Percentiles rank a stretch among this genome's conserved stretches.
Conservation (phyloP, 1,140 invertebrate species). For the Lepidotrigona ventralis region DNA sequence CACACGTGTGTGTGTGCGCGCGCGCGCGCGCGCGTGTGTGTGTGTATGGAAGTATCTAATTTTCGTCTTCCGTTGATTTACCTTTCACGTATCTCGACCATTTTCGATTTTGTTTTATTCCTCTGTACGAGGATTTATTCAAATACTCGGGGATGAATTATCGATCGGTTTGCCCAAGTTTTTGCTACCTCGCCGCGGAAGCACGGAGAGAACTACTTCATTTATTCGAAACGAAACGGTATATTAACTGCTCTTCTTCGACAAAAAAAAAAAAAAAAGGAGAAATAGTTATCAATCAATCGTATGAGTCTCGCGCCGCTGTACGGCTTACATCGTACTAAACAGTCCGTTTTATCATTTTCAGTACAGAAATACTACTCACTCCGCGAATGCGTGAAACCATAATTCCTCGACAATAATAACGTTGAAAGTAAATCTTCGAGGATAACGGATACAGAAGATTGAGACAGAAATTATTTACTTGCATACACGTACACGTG, state of each 20-base stretch:
- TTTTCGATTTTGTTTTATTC: not conserved
- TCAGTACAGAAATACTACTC: not conserved
- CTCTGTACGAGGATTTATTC: not conserved
- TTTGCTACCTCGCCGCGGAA: not conserved
- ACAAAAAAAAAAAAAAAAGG: too few species aligned
- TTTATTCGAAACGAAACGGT: not conserved
- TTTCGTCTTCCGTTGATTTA: conserved; percentile 6
- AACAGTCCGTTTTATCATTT: not conserved
- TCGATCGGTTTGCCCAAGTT: not conserved
- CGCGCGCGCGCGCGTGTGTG: too few species aligned
- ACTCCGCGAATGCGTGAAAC: not conserved
- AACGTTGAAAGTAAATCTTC: not conserved
- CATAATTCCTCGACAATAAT: not conserved
- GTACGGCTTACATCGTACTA: not conserved
- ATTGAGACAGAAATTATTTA: not conserved
- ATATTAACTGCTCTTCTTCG: not conserved
- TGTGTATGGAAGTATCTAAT: not conserved
- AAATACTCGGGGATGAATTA: not conserved
- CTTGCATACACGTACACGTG: too few species aligned
- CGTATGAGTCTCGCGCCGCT: too few species aligned
- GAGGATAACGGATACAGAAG: not conserved
- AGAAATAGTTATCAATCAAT: not conserved
- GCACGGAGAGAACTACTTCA: not conserved
- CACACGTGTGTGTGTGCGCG: too few species aligned
- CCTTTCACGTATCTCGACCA: not conserved